Base-by-base conservation (phyloP, 2,888 invertebrate species). In the Agrypnus murinus region DNA sequence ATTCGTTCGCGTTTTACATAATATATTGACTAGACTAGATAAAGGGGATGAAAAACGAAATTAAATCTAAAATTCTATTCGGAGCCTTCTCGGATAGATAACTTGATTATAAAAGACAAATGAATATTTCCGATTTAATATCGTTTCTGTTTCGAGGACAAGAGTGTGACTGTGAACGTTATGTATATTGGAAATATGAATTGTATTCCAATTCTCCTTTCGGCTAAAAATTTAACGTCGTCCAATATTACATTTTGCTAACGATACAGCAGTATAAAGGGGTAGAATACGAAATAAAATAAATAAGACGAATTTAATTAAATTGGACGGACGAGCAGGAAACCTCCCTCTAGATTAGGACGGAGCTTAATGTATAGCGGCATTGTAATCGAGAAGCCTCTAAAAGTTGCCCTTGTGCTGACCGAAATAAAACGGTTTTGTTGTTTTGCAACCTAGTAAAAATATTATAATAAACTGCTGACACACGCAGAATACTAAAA, bases 251-350 rank as follows among this genome's bases (percentile, higher is more conserved):
- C 53, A 50, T 40, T 64, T 64, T 55, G 36, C 31, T 38, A 63
- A 63, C 50, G 38, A 63, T 63, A 48, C 62, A 38, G 50, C 19
- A 14, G 17, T 60, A 67, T 67, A 67, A 53, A 53, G 40, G 62
- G 60, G 68, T 57, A 68, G 62, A 68, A 63, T 58, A 65, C 55
- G 57, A 66, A 62, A 65, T 66, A 70, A 70, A 65, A 70, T 70
- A 70, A 70, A 70, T 70, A 70, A 70, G 62, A 70, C 62, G 62
- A 60, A 67, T 67, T 67, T 67, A 67, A 67, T 67, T 67, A 67
- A 67, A 67, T 67, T 67, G 67, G 60, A 67, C 67, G 59, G 65
- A 60, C 62, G 65, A 62, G 48, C 62, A 62, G 65, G 59, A 65
- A 70, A 62, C 59, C 70, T 65, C 60, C 64, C 62, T 55, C 65